Base-by-base conservation (phyloP, 2,113 vertebrate species). In the Podarcis muralis region DNA sequence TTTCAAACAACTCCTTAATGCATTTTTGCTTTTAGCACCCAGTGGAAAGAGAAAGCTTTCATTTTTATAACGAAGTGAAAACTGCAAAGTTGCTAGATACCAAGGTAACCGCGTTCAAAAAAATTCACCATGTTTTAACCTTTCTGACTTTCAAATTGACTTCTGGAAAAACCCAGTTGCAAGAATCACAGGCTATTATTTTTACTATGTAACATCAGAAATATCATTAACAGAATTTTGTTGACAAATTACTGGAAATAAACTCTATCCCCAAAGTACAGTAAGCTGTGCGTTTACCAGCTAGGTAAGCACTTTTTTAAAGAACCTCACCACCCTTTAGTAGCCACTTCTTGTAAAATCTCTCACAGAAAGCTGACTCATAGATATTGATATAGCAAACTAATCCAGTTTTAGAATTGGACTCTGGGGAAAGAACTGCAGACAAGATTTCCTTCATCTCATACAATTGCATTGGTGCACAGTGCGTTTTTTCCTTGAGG, bases 21-120 rank as follows among this genome's bases (percentile, higher is more conserved):
- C n/a, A 59, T 30, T 27, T 57, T 77, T n/a, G 2, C 77, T 81
- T 37, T 86, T 81, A 80, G 90, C 89, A 86, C n/a, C 32, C 74
- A 78, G 16, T 48, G n/a, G 16, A 16, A 11, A 83, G 59, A 23
- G 57, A 57, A 5, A 72, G 83, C 27, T 40, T 72, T 72, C 30
- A 82, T 18, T 0, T 20, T 27, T 8, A 57, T 78, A 30, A 35
- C 12, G 6, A 83, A 66, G 3, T 43, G 7, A 66, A n/a, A 18
- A 83, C 9, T 25, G 16, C 35, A 88, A 88, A 65, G 11, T 23
- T 71, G 32, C 20, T 59, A 68, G 57, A 77, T 77, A 40, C 22
- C 35, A 68, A 43, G 13, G 13, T 37, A 23, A 15, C 18, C 22
- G 11, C 23, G 1, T 27, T 62, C 20, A 83, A 25, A 7, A 57